Base-by-base conservation (phyloP, 1,140 invertebrate species). In the Adoxophyes honmai region DNA sequence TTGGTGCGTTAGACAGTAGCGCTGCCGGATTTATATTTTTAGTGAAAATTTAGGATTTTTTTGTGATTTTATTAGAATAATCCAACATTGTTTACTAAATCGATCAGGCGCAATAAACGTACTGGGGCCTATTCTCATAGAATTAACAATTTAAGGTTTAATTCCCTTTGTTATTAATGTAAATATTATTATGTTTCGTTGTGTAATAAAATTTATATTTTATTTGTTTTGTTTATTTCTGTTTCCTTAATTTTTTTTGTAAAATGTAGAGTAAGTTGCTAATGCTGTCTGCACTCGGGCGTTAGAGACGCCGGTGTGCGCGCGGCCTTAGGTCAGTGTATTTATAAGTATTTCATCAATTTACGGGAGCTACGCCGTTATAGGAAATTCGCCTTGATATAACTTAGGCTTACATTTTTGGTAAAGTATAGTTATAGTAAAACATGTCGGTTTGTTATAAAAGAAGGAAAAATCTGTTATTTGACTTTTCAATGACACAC, bases 151-250 rank as follows among this genome's bases (percentile, higher is more conserved):
- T 63, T 65, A 58, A 68, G 61, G 66, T 68, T 65, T 57, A 72
- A 68, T 72, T 78, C 1, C 42, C 14, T 44, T 48, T 48, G 42
- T 72, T 66, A 70, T 81, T 83, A 68, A 77, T 83, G 81, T 85
- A 85, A 81, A 85, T 85, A 86, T 71, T 72, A 57, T 38, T 60
- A 28, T 70, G 66, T 81, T 84, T 81, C 78, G 78, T 83, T 78
- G 66, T 68, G 10, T 62, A 81, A 80, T 81, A 78, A 83, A 82
- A 73, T 72, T 73, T 73, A 76, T 76, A 73, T 78, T 74, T 75
- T 68, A 80, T 76, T 70, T 73, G 78, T 78, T 68, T 74, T 75
- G 70, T 73, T 66, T 68, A 14, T 48, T 51, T 48, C 55, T 48
- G 36, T 48, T 34, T 18, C 14, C 4, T 34, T 33, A 34, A 33